Evolutionary conservation across 2,797 vertebrate species (phyloP).

Genomic region (Nyctalus aviator): DNA sequence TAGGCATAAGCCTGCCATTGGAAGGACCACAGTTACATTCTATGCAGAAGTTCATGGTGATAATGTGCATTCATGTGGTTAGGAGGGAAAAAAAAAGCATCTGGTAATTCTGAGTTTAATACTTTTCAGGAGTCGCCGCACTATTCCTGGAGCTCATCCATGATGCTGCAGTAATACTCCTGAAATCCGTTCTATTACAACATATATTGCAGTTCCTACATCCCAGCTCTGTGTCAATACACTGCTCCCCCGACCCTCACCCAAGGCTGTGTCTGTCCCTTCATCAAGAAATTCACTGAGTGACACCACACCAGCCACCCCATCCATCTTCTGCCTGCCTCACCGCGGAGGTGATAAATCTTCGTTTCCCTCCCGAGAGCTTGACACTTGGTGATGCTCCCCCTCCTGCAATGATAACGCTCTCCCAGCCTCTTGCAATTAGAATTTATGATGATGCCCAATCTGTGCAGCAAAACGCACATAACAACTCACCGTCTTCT

Average conservation of each 20-base stretch:
- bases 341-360: background rate
- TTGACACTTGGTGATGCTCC: conserved; percentile 32
- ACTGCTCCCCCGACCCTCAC: too few relatives aligned
- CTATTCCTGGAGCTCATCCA: background rate
- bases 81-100: background rate
- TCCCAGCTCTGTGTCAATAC: background rate
- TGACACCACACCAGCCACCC: background rate
- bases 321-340: background rate
- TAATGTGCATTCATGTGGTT: background rate
- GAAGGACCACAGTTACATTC: background rate
- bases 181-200: background rate
- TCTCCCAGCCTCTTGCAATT: background rate
- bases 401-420: background rate
- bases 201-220: conserved; percentile 47
- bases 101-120: too few relatives aligned
- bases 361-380: background rate
- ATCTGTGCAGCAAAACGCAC: background rate
- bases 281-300: conserved; percentile 38
- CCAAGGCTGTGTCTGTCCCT: background rate
- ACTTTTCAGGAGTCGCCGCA: background rate
- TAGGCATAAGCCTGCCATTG: background rate
- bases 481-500: background rate
- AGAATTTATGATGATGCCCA: conserved; percentile 51
- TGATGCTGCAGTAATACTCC: background rate
- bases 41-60: background rate